Evolutionary conservation across 2,797 vertebrate species (phyloP).

Genomic region (Rachycentron canadum): DNA sequence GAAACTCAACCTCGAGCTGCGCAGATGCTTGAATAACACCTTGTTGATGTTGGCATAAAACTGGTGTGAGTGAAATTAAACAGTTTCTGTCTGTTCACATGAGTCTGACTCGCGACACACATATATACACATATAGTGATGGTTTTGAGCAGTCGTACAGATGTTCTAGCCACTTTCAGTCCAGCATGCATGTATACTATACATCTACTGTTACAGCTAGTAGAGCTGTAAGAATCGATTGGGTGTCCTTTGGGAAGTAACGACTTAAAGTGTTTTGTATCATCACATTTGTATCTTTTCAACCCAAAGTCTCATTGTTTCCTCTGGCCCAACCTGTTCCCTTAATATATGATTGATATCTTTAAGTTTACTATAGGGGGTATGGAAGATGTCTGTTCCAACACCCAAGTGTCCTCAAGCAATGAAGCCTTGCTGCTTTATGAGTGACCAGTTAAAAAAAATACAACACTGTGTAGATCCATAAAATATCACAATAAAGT

Average conservation of each 20-base stretch:
- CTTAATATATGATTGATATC: not conserved
- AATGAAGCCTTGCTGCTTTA: not conserved
- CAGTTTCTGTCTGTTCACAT: constrained; percentile 3
- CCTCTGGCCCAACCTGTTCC: not conserved
- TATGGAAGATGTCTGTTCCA: not conserved
- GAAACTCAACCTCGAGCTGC: constrained; percentile 9
- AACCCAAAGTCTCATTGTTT: not conserved
- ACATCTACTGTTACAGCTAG: not conserved
- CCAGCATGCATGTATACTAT: not conserved
- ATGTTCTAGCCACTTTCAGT: not conserved
- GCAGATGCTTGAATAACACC: not conserved
- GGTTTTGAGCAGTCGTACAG: constrained; percentile 48
- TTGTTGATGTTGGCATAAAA: not conserved
- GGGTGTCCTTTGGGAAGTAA: not conserved
- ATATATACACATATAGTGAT: constrained; percentile 2
- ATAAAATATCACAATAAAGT: not conserved
- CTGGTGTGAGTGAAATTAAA: constrained; percentile 1
- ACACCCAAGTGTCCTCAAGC: not conserved
- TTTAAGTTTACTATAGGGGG: not conserved
- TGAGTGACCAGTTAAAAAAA: not conserved
- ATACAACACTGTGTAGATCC: not conserved
- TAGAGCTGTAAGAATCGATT: not conserved
- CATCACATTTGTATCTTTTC: not conserved
- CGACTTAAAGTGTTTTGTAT: too few relatives aligned
- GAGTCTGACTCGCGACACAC: constrained; percentile 2